Conservation (phyloP, 2,113 vertebrate genomes). For the Bombycilla garrulus region DNA sequence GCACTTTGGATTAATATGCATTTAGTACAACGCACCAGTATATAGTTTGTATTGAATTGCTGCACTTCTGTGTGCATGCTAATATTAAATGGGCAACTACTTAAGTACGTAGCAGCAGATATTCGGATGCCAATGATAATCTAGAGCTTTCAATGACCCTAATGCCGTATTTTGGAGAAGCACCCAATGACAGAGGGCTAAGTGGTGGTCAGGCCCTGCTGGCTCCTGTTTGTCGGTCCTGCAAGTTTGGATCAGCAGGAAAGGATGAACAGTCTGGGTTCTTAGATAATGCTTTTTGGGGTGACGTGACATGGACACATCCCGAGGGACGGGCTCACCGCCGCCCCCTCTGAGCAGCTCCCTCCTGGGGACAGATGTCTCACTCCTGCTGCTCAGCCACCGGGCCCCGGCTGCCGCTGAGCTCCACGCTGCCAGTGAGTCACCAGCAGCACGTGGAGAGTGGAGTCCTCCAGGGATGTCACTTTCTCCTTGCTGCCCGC, state of each 20-base stretch:
- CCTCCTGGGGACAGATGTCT: neutral
- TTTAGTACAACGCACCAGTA: neutral
- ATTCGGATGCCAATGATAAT: neutral
- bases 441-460: neutral
- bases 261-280: neutral
- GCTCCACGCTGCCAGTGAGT: neutral
- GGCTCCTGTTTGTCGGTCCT: neutral
- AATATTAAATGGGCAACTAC: neutral
- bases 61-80: neutral
- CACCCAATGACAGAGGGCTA: neutral
- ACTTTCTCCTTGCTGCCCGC: neutral
- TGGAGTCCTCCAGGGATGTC: neutral
- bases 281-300: neutral
- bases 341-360: neutral
- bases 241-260: neutral
- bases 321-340: neutral
- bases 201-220: neutral
- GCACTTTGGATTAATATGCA: neutral
- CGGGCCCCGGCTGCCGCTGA: rapidly evolving
- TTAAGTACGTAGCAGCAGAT: neutral
- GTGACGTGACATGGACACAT: rapidly evolving
- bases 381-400: neutral
- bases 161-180: neutral
- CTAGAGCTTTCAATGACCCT: neutral
- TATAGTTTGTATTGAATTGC: neutral